Conservation (phyloP, 2,113 vertebrate species). For the Jacana jacana region DNA sequence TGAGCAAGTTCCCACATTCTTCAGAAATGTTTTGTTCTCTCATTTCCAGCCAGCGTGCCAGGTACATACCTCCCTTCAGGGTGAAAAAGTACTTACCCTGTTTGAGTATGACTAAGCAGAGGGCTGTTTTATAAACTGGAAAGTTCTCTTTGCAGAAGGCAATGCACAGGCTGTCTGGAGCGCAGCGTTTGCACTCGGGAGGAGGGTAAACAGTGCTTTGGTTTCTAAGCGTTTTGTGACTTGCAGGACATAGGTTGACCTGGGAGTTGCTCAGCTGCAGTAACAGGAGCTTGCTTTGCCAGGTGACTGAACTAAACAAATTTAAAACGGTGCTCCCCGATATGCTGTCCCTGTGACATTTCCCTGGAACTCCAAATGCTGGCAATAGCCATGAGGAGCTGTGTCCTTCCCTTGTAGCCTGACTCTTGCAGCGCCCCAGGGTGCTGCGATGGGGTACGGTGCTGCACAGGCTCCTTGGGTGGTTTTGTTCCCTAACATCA, state of each 20-base stretch:
- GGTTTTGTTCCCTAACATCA: not conserved
- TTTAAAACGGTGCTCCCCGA: not conserved
- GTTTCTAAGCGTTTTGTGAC: not conserved
- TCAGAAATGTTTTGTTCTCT: not conserved
- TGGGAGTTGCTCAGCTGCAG: not conserved
- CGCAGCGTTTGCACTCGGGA: not conserved
- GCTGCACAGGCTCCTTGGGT: not conserved
- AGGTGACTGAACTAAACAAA: not conserved
- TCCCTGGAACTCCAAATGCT: not conserved
- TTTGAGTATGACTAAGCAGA: conserved; percentile 30
- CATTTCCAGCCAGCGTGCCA: not conserved
- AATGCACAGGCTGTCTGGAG: not conserved
- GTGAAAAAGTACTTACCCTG: conserved; percentile 6
- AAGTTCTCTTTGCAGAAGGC: not conserved
- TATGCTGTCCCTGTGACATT: not conserved
- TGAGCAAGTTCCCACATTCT: not conserved
- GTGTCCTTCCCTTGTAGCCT: not conserved
- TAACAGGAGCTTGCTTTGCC: not conserved
- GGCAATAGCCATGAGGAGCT: not conserved
- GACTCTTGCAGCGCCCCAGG: not conserved
- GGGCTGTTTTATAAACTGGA: not conserved
- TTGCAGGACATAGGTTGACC: not conserved
- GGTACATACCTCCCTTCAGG: conserved; percentile 8
- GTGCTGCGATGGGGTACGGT: not conserved
- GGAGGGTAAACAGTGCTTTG: not conserved